Conservation (phyloP, 2,888 invertebrate genomes). For the Caenorhabditis sinica region DNA sequence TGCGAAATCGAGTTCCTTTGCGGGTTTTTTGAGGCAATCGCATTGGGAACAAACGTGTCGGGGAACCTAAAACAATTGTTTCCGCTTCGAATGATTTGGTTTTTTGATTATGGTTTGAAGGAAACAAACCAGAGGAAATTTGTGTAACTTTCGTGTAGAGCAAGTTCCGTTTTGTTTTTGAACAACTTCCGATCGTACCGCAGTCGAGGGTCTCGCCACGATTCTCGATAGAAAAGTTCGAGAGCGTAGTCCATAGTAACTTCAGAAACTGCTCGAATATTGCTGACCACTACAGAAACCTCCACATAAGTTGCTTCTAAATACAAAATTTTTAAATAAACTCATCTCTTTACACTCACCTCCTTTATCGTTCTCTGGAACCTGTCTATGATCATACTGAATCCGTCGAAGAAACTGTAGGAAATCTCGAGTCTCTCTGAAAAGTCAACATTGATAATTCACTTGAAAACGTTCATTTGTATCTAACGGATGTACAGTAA, state of each 20-base stretch:
- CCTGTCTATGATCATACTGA: conserved; percentile 81
- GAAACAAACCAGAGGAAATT: conserved; percentile 80
- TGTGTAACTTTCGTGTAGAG: conserved; percentile 82
- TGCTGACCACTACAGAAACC: conserved; percentile 81
- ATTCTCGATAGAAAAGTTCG: conserved; percentile 82
- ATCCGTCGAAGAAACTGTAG: conserved; percentile 79
- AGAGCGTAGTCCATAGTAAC: conserved; percentile 83
- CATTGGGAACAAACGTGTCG: conserved; percentile 82
- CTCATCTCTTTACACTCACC: conserved; percentile 42
- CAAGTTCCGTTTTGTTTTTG: conserved; percentile 80
- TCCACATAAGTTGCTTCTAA: conserved; percentile 78
- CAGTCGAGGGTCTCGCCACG: conserved; percentile 80
- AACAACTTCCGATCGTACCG: conserved; percentile 76
- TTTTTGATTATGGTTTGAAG: conserved; percentile 10
- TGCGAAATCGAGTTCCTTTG: conserved; percentile 81
- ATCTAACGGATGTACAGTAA: conserved; percentile 8
- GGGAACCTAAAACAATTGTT: conserved; percentile 69
- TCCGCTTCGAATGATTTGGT: conserved; percentile 4
- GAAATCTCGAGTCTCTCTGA: conserved; percentile 79
- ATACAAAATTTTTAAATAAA: neutral
- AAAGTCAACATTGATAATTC: conserved; percentile 27
- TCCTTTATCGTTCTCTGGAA: conserved; percentile 78
- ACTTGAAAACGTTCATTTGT: neutral
- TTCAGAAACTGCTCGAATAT: conserved; percentile 82
- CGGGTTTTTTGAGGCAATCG: conserved; percentile 83